Percentiles rank a stretch among this genome's conserved stretches.
These are phyloP conservation scores for Conomelus anceps DNA, from an alignment of 2,888 invertebrate species.

Conservation along the genomic window DNA sequence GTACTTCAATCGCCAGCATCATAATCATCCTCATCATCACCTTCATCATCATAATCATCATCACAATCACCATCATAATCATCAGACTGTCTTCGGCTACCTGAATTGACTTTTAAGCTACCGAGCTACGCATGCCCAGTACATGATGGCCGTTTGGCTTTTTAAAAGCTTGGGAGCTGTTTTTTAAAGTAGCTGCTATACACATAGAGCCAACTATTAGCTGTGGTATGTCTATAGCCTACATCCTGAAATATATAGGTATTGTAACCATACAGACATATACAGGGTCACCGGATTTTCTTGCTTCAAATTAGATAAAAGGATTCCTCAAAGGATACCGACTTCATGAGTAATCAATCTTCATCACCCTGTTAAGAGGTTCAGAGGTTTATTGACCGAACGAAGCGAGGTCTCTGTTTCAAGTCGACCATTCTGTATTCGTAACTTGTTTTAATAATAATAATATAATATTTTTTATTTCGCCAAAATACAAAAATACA, in stretches of 20 bases:
- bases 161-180: background rate
- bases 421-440: too few relatives aligned
- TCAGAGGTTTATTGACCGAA: too few relatives aligned
- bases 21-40: background rate
- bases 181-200: background rate
- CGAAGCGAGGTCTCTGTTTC: too few relatives aligned
- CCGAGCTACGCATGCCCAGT: background rate
- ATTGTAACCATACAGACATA: background rate
- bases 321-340: too few relatives aligned
- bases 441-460: too few relatives aligned
- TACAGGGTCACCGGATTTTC: background rate
- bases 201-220: background rate
- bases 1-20: too few relatives aligned
- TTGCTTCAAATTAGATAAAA: too few relatives aligned
- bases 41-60: too few relatives aligned
- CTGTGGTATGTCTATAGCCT: background rate
- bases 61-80: background rate
- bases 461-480: too few relatives aligned
- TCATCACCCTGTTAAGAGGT: too few relatives aligned
- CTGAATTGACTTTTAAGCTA: background rate
- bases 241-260: background rate
- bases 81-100: background rate
- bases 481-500: too few relatives aligned
- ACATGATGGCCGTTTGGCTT: background rate
- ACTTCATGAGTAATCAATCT: too few relatives aligned